Percentiles rank a stretch among this genome's conserved stretches.
These are phyloP conservation scores for Abscondita cerata DNA, from an alignment of 2,888 invertebrate species.

Conservation along the genomic window DNA sequence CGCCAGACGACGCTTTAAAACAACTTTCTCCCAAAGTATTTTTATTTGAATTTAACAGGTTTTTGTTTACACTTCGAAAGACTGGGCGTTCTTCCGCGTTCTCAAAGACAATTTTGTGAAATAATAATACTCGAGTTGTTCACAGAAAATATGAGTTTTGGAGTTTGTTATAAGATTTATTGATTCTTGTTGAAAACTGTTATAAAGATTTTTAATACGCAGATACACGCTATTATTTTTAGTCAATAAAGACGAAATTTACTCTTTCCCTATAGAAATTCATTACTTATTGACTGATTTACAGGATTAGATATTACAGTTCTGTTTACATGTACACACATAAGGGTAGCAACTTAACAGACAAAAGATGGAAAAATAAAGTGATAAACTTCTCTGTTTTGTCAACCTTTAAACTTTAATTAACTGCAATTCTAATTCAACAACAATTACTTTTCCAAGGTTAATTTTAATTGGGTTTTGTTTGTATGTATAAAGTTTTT, in stretches of 20 bases:
- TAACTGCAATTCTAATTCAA: not conserved
- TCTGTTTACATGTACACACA: not conserved
- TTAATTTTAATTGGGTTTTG: not conserved
- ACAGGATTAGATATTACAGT: conserved; percentile 25
- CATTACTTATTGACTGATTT: conserved; percentile 36
- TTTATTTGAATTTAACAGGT: no score
- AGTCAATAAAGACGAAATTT: conserved; percentile 41
- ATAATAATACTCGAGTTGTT: no score
- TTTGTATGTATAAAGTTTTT: no score
- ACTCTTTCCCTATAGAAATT: conserved; percentile 16
- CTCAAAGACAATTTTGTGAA: no score
- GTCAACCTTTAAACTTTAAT: not conserved
- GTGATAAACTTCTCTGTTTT: not conserved
- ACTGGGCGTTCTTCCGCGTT: no score
- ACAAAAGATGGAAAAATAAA: not conserved
- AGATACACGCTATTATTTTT: conserved; percentile 44
- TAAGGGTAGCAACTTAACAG: not conserved
- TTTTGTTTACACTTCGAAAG: no score
- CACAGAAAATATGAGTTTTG: conserved; percentile 9
- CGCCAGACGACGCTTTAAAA: no score
- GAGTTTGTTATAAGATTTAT: conserved; percentile 40
- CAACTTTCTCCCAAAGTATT: no score
- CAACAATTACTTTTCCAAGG: not conserved
- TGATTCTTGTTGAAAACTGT: conserved; percentile 40
- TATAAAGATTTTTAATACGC: conserved; percentile 43